Evolutionary conservation across 2,113 vertebrate genomes (phyloP), one percentile per base, ranked within the genome.

Genomic region (Pelecanoides urinatrix): DNA sequence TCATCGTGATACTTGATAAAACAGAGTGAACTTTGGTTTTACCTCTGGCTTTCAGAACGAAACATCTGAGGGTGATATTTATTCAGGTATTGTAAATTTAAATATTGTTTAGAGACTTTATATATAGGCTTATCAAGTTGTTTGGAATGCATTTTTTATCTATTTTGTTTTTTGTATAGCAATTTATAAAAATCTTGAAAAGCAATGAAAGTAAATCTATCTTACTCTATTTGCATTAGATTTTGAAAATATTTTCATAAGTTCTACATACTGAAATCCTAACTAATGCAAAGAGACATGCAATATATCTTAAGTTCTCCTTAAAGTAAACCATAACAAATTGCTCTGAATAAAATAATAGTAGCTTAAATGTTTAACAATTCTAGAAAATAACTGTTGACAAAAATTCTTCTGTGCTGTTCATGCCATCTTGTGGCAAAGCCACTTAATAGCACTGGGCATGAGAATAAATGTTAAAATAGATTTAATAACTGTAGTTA

Each of bases 401-500:
- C 25, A 81, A 77, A 75, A 75, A 25, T 16, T 79, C 45, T 62
- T 87, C 70, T 62, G 82, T 92, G 50, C 32, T 71, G 29, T 79
- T 90, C 26, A 59, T 94, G 97, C 96, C 97, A 96, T 83, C 95
- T 97, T 94, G 95, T 97, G 97, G 97, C 71, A 66, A 91, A 63
- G n/a, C 34, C 32, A 20, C 44, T 65, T 77, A 66, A 89, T 66
- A 70, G 74, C 96, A 88, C 18, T 38, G 45, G 16, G 9, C 32
- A 42, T 21, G 17, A 68, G 12, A 63, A 52, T 30, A 71, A 38
- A 47, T 16, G 4, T 82, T 49, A 58, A 40, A 6, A 8, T n/a
- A 1, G 3, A 16, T 68, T 71, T 88, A 13, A 61, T 67, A 83
- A 23, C 16, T 76, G 21, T 55, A n/a, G 26, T n/a, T 80, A 23